Evolutionary conservation across 2,113 vertebrate species (phyloP), one percentile per base, ranked within the genome.

Genomic region (Castor canadensis): DNA sequence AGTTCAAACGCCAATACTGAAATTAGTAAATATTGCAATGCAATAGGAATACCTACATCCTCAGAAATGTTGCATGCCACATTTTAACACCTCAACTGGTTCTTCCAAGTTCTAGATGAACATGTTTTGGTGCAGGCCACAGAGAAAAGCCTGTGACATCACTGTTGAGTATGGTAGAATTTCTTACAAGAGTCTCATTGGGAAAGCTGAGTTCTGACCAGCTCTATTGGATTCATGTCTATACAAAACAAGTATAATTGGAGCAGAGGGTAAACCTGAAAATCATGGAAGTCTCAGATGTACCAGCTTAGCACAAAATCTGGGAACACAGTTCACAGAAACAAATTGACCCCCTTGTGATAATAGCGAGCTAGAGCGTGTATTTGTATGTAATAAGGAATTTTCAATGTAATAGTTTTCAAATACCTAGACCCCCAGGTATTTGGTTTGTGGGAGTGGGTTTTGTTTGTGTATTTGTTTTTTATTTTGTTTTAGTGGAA

Each of bases 161-260:
- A 1, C 75, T 66, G 16, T 69, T 45, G 86, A 84, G 54, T 35
- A 71, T 26, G 47, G 75, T 47, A 88, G 28, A 62, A 67, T 43
- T 58, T 93, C 66, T 64, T 75, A 91, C 28, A 91, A 85, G 84
- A 28, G 43, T 91, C 49, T 93, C 87, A 60, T 91, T 86, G 66
- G 60, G 26, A 86, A 95, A 45, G 16, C 43, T 40, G 43, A 71
- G 79, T 72, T 67, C 79, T 85, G 45, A 66, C 83, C 83, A 66
- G 4, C 32, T 60, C 60, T 86, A 28, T 66, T 86, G 71, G 16
- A 40, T 89, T 76, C 10, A 0, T 60, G 76, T 58, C 89, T 73
- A 7, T 83, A 80, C 76, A 79, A 67, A 87, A 47, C 89, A 92
- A 62, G 85, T 92, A 82, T 69, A 69, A 82, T 71, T 40, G 60